Conservation (phyloP, 2,888 invertebrate species). For the Busseola fusca region DNA sequence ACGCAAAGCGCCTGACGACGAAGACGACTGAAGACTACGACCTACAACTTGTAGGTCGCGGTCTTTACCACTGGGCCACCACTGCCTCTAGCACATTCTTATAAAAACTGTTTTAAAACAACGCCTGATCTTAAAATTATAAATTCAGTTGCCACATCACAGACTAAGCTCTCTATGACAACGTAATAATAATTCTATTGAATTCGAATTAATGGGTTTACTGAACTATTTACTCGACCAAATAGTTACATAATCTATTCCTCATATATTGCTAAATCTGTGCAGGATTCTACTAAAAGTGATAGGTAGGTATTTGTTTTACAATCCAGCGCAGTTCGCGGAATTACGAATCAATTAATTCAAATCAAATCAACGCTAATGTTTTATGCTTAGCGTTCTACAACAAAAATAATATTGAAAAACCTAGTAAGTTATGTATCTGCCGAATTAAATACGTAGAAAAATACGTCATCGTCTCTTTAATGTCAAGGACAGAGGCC, state of each 20-base stretch:
- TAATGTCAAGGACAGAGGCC: constrained; percentile 16
- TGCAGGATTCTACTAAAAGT: constrained; percentile 21
- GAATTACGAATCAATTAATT: constrained; percentile 20
- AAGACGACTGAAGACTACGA: no score
- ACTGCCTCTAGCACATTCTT: background rate
- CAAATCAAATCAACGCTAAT: constrained; percentile 19
- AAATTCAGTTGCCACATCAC: constrained; percentile 2
- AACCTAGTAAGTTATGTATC: background rate
- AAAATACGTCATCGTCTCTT: constrained; percentile 23
- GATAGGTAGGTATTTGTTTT: constrained; percentile 14
- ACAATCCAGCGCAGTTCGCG: constrained; percentile 29
- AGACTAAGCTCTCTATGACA: background rate
- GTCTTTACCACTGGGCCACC: no score
- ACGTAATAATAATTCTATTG: constrained; percentile 17
- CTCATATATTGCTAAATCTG: constrained; percentile 1
- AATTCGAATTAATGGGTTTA: constrained; percentile 25
- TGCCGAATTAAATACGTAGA: constrained; percentile 2
- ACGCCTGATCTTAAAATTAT: background rate
- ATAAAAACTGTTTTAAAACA: background rate
- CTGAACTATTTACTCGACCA: constrained; percentile 33
- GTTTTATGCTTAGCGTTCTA: constrained; percentile 8
- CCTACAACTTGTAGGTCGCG: no score
- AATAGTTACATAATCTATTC: constrained; percentile 1
- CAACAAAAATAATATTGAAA: constrained; percentile 7
- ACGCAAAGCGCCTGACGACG: no score